These are phyloP conservation scores for Drosophila nebulosa DNA, from an alignment of 1,140 invertebrate species.

Conservation along the genomic window DNA sequence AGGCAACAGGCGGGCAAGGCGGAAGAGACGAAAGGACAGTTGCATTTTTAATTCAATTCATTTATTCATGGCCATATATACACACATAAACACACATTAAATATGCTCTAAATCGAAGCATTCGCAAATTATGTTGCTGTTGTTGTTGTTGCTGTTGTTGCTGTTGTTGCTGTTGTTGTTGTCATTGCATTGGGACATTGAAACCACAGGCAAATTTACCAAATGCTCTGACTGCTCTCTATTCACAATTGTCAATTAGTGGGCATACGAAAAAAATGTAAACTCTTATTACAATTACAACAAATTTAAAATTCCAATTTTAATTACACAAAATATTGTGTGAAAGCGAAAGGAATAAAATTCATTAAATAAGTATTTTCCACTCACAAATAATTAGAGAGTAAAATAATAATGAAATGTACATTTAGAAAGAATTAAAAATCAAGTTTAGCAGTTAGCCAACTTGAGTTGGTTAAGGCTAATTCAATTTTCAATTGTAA, in stretches of 20 bases:
- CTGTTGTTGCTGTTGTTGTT: too few relatives aligned
- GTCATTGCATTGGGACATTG: neutral
- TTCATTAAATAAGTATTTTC: too few relatives aligned
- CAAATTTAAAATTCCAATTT: neutral
- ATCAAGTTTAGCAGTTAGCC: too few relatives aligned
- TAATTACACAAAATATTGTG: neutral
- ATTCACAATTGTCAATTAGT: neutral
- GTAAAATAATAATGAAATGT: too few relatives aligned
- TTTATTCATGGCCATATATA: conserved; percentile 27
- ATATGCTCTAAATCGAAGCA: neutral
- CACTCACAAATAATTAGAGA: neutral
- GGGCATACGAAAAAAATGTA: neutral
- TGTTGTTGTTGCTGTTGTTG: neutral
- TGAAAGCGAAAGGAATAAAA: neutral
- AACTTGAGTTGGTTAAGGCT: too few relatives aligned
- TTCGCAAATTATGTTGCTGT: neutral
- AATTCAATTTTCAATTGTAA: too few relatives aligned
- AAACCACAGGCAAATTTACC: neutral
- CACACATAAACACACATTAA: neutral
- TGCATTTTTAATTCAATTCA: conserved; percentile 45
- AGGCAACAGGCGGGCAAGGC: neutral
- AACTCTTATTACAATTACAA: too few relatives aligned
- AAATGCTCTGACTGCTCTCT: neutral
- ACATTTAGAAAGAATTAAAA: too few relatives aligned
- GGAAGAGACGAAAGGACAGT: conserved; percentile 17